Conservation (phyloP, 2,888 invertebrate genomes). For the Stenichneumon culpator region DNA sequence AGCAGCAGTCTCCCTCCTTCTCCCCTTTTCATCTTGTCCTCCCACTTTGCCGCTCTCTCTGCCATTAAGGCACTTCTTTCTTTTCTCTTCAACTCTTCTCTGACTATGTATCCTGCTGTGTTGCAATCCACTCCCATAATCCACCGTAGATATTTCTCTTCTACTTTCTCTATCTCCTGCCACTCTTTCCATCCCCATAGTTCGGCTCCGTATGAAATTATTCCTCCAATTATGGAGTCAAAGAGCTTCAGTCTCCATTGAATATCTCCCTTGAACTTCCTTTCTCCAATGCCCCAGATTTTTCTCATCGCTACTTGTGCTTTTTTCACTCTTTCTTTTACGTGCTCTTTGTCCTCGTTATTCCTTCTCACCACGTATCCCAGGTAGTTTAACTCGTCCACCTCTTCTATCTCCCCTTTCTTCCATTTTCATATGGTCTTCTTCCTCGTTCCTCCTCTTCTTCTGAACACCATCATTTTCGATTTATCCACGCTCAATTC, state of each 20-base stretch:
- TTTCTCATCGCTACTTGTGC: conserved; percentile 37
- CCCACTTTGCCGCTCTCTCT: conserved; percentile 1
- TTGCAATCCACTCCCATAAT: background rate
- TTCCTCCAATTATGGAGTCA: conserved; percentile 39
- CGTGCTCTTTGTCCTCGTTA: conserved; percentile 20
- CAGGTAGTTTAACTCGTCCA: conserved; percentile 46
- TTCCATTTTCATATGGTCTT: conserved; percentile 35
- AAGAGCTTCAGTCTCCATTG: conserved; percentile 38
- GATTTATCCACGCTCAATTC: conserved; percentile 36
- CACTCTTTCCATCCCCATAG: conserved; percentile 31
- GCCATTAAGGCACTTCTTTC: background rate
- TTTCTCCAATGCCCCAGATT: conserved; percentile 52
- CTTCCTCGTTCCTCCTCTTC: conserved; percentile 25
- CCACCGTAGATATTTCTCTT: background rate
- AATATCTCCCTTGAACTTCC: conserved; percentile 38
- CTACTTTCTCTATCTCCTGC: background rate
- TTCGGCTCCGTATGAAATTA: conserved; percentile 9
- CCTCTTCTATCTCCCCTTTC: conserved; percentile 42
- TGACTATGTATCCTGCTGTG: background rate
- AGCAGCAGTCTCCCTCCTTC: conserved; percentile 4
- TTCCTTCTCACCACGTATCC: conserved; percentile 39
- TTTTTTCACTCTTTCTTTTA: conserved; percentile 42
- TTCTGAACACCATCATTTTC: conserved; percentile 46
- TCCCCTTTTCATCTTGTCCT: background rate
- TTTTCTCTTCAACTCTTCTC: background rate